Evolutionary conservation across 2,888 invertebrate genomes (phyloP).

Genomic region (Monoplex corrugatus): DNA sequence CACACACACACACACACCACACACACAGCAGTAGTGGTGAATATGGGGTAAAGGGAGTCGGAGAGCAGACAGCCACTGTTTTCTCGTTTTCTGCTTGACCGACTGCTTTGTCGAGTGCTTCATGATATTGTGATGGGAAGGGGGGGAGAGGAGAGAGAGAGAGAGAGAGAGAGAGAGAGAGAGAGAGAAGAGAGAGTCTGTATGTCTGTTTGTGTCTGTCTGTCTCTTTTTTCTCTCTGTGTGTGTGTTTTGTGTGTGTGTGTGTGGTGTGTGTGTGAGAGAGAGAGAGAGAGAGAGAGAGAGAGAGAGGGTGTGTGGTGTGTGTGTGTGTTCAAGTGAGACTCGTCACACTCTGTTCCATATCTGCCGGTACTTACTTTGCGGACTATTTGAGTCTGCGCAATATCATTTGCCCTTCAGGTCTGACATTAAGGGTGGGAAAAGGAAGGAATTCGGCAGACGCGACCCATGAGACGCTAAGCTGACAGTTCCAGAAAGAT

Average conservation of each 20-base stretch:
- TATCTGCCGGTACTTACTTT: not conserved
- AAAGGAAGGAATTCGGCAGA: not conserved
- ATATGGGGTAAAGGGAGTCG: not conserved
- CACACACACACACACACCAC: too few species aligned
- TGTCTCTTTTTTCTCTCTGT: too few species aligned
- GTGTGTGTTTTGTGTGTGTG: too few species aligned
- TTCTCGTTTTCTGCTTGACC: slow-evolving; percentile 28
- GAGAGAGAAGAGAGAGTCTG: not conserved
- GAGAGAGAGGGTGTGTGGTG: not conserved
- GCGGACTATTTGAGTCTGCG: not conserved
- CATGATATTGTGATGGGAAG: not conserved
- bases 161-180: not conserved
- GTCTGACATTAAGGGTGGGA: not conserved
- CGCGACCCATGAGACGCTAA: too few species aligned
- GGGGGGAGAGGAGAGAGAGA: not conserved
- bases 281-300: not conserved
- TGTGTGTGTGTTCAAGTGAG: too few species aligned
- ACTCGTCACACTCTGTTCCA: too few species aligned
- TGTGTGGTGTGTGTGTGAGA: too few species aligned
- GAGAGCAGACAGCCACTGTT: not conserved
- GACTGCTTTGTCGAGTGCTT: not conserved
- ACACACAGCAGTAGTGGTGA: too few species aligned
- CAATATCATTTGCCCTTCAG: too few species aligned
- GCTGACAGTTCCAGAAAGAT: too few species aligned
- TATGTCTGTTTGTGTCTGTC: too few species aligned